Evolutionary conservation across 2,113 vertebrate genomes (phyloP), one percentile per base, ranked within the genome.

Genomic region (Eupsittula cactorum): DNA sequence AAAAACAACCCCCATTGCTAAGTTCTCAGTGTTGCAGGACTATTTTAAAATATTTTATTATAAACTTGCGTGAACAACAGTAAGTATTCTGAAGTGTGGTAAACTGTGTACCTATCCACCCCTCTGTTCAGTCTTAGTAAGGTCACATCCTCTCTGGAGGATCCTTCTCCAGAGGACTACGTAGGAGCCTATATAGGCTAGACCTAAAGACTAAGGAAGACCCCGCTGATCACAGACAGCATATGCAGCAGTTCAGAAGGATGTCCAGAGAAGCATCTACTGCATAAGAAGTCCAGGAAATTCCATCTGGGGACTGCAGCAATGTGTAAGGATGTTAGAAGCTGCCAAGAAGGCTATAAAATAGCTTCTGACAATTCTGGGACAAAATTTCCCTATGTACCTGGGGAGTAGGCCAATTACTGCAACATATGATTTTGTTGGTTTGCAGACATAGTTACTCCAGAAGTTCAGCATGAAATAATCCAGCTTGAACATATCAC

Each of bases 121-220:
- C 6, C 31, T 16, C 31, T 6, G 5, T 2, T 55, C 37, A 50
- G 37, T 29, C 17, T 50, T 64, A 13, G 25, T 31, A 44, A 35
- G 33, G n/a, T 35, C 27, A 17, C 60, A 33, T 9, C 7, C 35
- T 44, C 52, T 57, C 21, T 8, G n/a, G 11, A 27, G 37, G 11
- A 27, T 46, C 28, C 42, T 16, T 64, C 33, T 89, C 12, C 62
- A 41, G 55, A 78, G 77, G 33, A 35, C 33, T 35, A 35, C 10
- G 20, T 23, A 59, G 55, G 20, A 59, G 55, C 55, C 55, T 23
- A 21, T 59, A 13, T 59, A 35, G 28, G 28, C 20, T 68, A 53
- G 27, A 17, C 4, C 21, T 19, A 47, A 0, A 1, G 14, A 19
- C 27, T 9, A 46, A 42, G 29, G 44, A 23, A 78, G 16, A 44